Evolutionary conservation across 2,888 invertebrate species (phyloP).

Genomic region (Torymus auratus): DNA sequence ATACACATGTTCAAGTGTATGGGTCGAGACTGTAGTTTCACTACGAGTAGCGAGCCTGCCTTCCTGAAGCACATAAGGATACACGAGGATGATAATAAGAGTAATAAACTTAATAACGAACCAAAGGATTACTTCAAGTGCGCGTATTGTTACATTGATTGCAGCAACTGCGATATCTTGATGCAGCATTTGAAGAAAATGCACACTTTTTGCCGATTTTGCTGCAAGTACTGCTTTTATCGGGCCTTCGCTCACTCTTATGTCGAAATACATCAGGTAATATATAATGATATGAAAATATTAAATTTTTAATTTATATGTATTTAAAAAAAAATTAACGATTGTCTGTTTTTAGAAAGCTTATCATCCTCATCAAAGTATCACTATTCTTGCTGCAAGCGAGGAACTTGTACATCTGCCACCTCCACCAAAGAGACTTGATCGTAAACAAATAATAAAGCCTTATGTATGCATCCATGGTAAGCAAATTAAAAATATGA

Average conservation of each 20-base stretch:
- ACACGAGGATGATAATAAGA: conserved; percentile 64
- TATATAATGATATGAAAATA: conserved; percentile 46
- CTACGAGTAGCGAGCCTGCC: conserved; percentile 71
- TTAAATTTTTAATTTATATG: conserved; percentile 22
- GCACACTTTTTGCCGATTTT: conserved; percentile 81
- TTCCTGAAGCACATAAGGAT: conserved; percentile 76
- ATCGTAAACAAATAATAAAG: conserved; percentile 66
- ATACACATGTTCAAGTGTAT: conserved; percentile 80
- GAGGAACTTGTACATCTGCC: conserved; percentile 57
- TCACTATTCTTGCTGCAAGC: conserved; percentile 58
- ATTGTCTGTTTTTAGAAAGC: conserved; percentile 61
- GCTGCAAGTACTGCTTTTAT: conserved; percentile 84
- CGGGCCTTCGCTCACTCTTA: conserved; percentile 80
- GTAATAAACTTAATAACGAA: conserved; percentile 69
- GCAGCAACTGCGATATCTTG: conserved; percentile 76
- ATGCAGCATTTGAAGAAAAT: conserved; percentile 81
- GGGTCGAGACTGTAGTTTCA: conserved; percentile 77
- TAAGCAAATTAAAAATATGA: conserved; percentile 52
- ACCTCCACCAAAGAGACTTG: conserved; percentile 64
- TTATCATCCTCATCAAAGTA: conserved; percentile 60
- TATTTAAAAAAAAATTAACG: conserved; percentile 18
- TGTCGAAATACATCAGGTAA: conserved; percentile 80
- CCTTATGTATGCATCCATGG: conserved; percentile 73
- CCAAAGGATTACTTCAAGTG: conserved; percentile 78
- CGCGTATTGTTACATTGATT: conserved; percentile 79